These are phyloP conservation scores for Samia ricini DNA, from an alignment of 1,140 invertebrate genomes.

Conservation along the genomic window DNA sequence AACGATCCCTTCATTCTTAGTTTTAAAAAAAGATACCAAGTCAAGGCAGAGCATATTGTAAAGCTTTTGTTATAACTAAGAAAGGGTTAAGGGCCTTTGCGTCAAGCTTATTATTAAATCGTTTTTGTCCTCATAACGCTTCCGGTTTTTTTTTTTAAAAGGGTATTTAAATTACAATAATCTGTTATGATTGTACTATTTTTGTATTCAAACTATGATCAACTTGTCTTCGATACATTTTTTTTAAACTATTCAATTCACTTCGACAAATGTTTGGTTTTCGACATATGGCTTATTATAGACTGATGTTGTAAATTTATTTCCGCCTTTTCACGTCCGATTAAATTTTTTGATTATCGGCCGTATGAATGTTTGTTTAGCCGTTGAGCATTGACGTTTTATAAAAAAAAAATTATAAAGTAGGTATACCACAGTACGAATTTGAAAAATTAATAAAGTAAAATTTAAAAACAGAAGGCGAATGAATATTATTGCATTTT, in stretches of 20 bases:
- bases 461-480: constrained; percentile 63
- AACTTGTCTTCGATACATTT: constrained; percentile 58
- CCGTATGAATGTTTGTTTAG: neutral
- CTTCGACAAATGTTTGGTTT: constrained; percentile 55
- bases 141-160: constrained; percentile 68
- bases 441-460: constrained; percentile 31
- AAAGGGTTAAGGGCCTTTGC: constrained; percentile 67
- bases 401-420: neutral
- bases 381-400: neutral
- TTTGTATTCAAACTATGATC: constrained; percentile 62
- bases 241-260: constrained; percentile 28
- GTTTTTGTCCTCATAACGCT: constrained; percentile 73
- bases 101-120: constrained; percentile 74
- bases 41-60: constrained; percentile 66
- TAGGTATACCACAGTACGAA: neutral
- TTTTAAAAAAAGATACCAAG: constrained; percentile 56
- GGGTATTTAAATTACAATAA: constrained; percentile 75
- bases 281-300: constrained; percentile 51
- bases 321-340: constrained; percentile 6
- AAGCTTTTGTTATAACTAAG: constrained; percentile 65
- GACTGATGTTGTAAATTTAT: neutral
- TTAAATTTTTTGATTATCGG: neutral
- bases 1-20: constrained; percentile 68
- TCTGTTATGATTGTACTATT: constrained; percentile 75
- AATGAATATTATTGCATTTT: constrained; percentile 72